Base-by-base conservation (phyloP, 2,797 vertebrate genomes). In the Anguilla pacifica region DNA sequence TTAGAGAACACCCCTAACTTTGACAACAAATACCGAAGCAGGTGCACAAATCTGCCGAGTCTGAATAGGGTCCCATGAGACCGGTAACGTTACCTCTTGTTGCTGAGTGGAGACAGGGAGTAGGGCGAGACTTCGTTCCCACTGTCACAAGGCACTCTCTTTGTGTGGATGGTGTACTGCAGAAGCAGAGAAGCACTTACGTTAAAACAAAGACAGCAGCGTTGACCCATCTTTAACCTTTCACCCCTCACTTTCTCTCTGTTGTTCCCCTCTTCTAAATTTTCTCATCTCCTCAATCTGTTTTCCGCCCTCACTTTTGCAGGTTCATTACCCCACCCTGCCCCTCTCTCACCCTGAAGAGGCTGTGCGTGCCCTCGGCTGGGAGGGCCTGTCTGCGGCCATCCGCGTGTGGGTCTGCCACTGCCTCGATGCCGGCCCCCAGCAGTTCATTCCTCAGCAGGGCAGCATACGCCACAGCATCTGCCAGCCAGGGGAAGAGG, bases 101-200 rank as follows among this genome's bases (percentile, higher is more conserved):
- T 97, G 90, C 96, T 97, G 88, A 97, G 96, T 0, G 96, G 96
- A 74, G 96, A 97, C 89, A 97, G 95, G 90, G 96, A 97, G 91
- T 96, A 97, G 0, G 96, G 96, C 25, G 96, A 97, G 90, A 97
- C 94, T 91, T 97, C 96, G 83, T 93, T 95, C 89, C 95, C 94
- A 51, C 93, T 93, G 92, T 96, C 95, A 49, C 93, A 96, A 95
- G 96, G 96, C 94, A 95, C 95, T 95, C 95, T 95, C 95, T 96
- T 97, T 88, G 95, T 94, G 93, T 96, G 95, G 91, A 97, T 94
- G 84, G 96, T 93, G 94, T 97, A 97, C 96, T 97, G 92, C 28
- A 3, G 57, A 90, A 84, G 86, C 89, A 5, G n/a, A 88, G 17
- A 88, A 46, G 92, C 46, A 82, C 17, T 25, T 49, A 11, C 2